phyloP scores from a whole-genome alignment of 2,888 invertebrate species.

The Tachina lurida region DNA sequence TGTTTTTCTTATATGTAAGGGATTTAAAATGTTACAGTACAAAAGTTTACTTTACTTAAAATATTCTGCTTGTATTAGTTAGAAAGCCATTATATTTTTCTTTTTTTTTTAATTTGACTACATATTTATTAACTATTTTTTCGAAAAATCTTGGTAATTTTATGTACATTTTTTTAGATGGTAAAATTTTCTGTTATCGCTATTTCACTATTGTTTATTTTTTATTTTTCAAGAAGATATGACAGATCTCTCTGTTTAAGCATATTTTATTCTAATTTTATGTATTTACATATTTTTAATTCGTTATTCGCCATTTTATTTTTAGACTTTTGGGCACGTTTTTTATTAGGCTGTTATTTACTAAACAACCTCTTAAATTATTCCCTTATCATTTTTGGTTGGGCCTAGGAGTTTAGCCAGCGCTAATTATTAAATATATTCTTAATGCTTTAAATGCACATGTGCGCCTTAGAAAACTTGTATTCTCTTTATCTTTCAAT shows the following conservation, averaged over 20 bases:
- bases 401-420: background rate
- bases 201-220: too few relatives aligned
- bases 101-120: too few relatives aligned
- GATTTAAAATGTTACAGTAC: too few relatives aligned
- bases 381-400: constrained; percentile 5
- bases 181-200: too few relatives aligned
- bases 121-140: too few relatives aligned
- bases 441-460: constrained; percentile 2
- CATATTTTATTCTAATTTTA: background rate
- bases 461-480: background rate
- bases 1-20: too few relatives aligned
- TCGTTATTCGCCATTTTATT: constrained; percentile 50
- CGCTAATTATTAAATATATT: constrained; percentile 7
- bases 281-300: background rate
- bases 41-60: too few relatives aligned
- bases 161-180: too few relatives aligned
- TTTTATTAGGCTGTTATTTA: constrained; percentile 53
- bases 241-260: background rate
- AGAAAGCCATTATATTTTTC: too few relatives aligned
- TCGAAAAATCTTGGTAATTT: too few relatives aligned
- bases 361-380: constrained; percentile 2
- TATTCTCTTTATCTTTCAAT: background rate
- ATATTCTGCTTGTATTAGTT: too few relatives aligned
- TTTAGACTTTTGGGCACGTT: constrained; percentile 64
- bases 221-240: background rate